A percentile compares a stretch with the other conserved stretches of the same genome.
phyloP scores from a whole-genome alignment of 2,888 invertebrate species.

The Scaptomyza parva region DNA sequence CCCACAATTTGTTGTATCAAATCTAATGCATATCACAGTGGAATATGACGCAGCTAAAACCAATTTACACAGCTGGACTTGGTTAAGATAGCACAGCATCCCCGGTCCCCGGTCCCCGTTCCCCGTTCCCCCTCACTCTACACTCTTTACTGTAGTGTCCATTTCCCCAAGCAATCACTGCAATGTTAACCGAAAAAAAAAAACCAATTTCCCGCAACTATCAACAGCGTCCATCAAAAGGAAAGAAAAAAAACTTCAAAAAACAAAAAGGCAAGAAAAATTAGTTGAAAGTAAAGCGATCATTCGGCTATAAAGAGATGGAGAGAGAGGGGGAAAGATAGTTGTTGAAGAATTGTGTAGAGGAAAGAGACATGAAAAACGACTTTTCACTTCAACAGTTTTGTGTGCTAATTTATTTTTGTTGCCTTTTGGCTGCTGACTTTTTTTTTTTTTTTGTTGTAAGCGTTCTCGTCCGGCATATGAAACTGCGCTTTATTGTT shows the following conservation, averaged over 20 bases:
- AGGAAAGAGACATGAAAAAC: slow-evolving; percentile 70
- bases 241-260: slow-evolving; percentile 39
- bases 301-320: slow-evolving; percentile 12
- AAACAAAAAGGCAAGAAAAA: slow-evolving; percentile 39
- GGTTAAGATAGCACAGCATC: not conserved
- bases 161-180: slow-evolving; percentile 43
- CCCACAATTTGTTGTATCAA: slow-evolving; percentile 20
- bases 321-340: not conserved
- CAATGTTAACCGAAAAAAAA: slow-evolving; percentile 46
- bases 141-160: not conserved
- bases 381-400: slow-evolving; percentile 79
- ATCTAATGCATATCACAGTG: slow-evolving; percentile 34
- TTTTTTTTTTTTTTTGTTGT: slow-evolving; percentile 39
- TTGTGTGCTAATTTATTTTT: slow-evolving; percentile 78
- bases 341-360: slow-evolving; percentile 6
- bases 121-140: not conserved
- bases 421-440: slow-evolving; percentile 49
- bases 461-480: slow-evolving; percentile 51
- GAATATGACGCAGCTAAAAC: slow-evolving; percentile 51
- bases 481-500: slow-evolving; percentile 72
- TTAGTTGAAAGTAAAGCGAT: slow-evolving; percentile 63
- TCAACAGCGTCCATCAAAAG: slow-evolving; percentile 52
- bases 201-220: slow-evolving; percentile 65
- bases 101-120: too few species aligned
- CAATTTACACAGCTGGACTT: slow-evolving; percentile 59